phyloP scores from a whole-genome alignment of 2,888 invertebrate species.

The Scelioninae gen. 2 region DNA sequence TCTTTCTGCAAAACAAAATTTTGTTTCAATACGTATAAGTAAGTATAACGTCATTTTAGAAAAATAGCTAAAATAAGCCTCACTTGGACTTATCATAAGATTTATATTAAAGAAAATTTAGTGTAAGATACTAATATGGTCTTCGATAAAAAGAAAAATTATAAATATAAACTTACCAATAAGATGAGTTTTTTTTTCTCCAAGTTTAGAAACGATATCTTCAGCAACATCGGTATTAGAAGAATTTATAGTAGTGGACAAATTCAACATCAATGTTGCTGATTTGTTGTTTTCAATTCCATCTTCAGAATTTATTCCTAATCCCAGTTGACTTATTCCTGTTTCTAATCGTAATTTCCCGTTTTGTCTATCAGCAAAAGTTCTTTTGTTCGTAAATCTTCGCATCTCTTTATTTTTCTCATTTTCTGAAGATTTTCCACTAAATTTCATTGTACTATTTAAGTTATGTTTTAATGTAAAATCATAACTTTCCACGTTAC shows the following conservation, averaged over 20 bases:
- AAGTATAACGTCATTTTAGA: too few relatives aligned
- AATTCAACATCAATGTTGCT: constrained; percentile 79
- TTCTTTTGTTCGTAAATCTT: constrained; percentile 78
- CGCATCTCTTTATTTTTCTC: constrained; percentile 67
- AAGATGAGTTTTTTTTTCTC: constrained; percentile 84
- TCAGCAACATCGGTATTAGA: constrained; percentile 73
- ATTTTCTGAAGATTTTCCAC: constrained; percentile 78
- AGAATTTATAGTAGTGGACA: constrained; percentile 77
- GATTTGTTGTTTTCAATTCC: constrained; percentile 74
- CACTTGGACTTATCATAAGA: too few relatives aligned
- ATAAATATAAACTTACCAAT: constrained; percentile 78
- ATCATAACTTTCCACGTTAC: constrained; percentile 87
- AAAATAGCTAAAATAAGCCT: too few relatives aligned
- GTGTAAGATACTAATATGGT: too few relatives aligned
- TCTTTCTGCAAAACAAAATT: too few relatives aligned
- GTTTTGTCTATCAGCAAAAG: constrained; percentile 78
- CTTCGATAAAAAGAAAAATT: not conserved
- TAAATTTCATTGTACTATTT: constrained; percentile 49
- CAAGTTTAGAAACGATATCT: constrained; percentile 82
- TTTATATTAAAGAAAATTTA: too few relatives aligned
- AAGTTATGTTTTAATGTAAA: constrained; percentile 76
- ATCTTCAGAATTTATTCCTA: constrained; percentile 52
- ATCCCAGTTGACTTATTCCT: constrained; percentile 74
- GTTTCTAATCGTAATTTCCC: constrained; percentile 78
- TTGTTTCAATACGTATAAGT: too few relatives aligned